A percentile compares a stretch with the other conserved stretches of the same genome.
phyloP scores from a whole-genome alignment of 2,888 invertebrate genomes.

The Callinectes sapidus region DNA sequence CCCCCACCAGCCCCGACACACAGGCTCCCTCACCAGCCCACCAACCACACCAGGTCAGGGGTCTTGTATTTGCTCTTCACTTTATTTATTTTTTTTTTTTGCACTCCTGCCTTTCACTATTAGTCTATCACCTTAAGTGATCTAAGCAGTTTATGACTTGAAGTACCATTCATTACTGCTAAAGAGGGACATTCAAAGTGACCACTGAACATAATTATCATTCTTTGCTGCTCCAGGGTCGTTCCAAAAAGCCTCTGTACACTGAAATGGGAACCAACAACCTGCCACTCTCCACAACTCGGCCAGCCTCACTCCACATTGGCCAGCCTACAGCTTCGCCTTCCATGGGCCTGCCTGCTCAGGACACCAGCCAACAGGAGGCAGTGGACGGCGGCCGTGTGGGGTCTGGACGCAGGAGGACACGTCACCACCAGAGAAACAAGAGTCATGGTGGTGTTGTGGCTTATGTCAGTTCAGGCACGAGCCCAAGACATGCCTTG shows the following conservation, averaged over 20 bases:
- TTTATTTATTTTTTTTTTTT: not conserved
- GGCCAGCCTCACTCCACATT: slow-evolving; percentile 68
- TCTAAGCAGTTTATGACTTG: not conserved
- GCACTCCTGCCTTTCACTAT: not conserved
- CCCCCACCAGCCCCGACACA: slow-evolving; percentile 77
- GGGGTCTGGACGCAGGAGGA: slow-evolving; percentile 47
- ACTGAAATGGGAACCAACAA: slow-evolving; percentile 79
- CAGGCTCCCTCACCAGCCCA: slow-evolving; percentile 55
- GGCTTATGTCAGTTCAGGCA: slow-evolving; percentile 53
- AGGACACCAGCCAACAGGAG: slow-evolving; percentile 43
- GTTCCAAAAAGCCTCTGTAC: slow-evolving; percentile 80
- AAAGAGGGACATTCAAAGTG: no score
- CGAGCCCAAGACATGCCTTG: slow-evolving; percentile 69
- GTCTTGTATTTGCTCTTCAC: not conserved
- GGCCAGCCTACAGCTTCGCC: slow-evolving; percentile 16
- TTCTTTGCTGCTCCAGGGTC: slow-evolving; percentile 75
- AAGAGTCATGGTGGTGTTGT: slow-evolving; percentile 75
- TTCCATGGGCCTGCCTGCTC: not conserved
- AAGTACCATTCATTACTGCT: not conserved
- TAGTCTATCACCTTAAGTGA: not conserved
- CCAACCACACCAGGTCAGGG: not conserved
- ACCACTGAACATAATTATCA: not conserved
- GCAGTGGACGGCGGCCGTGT: slow-evolving; percentile 8
- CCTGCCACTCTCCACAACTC: slow-evolving; percentile 77
- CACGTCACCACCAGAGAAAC: slow-evolving; percentile 75